These are phyloP conservation scores for Trematomus bernacchii DNA, from an alignment of 2,797 vertebrate species.

Conservation along the genomic window DNA sequence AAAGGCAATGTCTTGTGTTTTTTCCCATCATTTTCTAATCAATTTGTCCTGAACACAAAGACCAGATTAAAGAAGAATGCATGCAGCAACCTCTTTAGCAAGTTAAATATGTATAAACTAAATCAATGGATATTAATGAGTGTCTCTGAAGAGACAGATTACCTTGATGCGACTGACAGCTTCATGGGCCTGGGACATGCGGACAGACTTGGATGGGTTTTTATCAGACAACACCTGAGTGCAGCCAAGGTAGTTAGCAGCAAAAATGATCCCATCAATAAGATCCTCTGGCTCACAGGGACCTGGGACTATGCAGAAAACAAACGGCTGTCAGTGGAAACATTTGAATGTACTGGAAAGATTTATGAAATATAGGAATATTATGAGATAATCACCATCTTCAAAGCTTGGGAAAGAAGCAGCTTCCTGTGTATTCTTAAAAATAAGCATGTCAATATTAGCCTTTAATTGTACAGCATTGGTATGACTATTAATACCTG, in stretches of 20 bases:
- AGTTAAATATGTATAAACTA: conserved; percentile 14
- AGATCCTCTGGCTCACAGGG: conserved; percentile 95
- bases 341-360: conserved; percentile 7
- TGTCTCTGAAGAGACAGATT: conserved; percentile 13
- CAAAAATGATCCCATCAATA: conserved; percentile 96
- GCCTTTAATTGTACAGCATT: not conserved
- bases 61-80: not conserved
- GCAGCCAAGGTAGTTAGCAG: conserved; percentile 98
- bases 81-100: not conserved
- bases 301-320: conserved; percentile 89
- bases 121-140: conserved; percentile 1
- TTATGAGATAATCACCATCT: conserved; percentile 89
- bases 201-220: conserved; percentile 95
- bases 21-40: not conserved
- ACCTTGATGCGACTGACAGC: conserved; percentile 95
- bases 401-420: conserved; percentile 97
- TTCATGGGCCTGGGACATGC: conserved; percentile 98
- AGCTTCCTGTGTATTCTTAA: conserved; percentile 91
- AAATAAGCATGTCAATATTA: conserved; percentile 37
- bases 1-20: not conserved
- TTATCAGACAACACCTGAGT: conserved; percentile 96
- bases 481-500: not conserved
- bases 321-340: conserved; percentile 17
- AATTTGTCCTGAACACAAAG: not conserved
- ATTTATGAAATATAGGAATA: conserved; percentile 3